Evolutionary conservation across 2,113 vertebrate genomes (phyloP), one percentile per base, ranked within the genome.

Genomic region (Pagrus major): DNA sequence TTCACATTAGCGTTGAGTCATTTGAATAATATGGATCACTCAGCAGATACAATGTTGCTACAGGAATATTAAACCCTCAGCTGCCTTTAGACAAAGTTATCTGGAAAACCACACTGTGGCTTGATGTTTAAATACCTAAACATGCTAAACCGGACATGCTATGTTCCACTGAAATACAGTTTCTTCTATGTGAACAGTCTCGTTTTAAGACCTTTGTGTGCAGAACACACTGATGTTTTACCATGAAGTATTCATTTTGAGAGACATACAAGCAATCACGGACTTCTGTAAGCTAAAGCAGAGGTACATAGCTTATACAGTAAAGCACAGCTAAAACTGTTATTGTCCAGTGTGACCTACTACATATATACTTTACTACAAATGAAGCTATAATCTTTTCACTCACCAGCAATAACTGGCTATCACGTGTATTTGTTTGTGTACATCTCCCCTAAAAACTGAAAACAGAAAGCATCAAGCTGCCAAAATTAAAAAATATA

Each of bases 21-120:
- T 87, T 91, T 88, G 80, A 86, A 91, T 87, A 77, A 84, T 84
- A 83, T 81, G 78, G 88, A 89, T 81, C 80, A 72, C 76, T 84
- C 71, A 69, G 80, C 75, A 78, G 67, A 65, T 71, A 73, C 49
- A 83, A 74, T 73, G 81, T 66, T 70, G 70, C 68, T 70, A 23
- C 71, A 80, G 52, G 80, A 89, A 88, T 83, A 81, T 80, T 77
- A 83, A 88, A 85, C n/a, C 14, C 29, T 55, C 37, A 64, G 58
- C 66, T 79, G 41, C 46, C 65, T 72, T 80, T 61, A 72, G 63
- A 81, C 63, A 83, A 80, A 56, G 21, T 83, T 72, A 51, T 70
- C 37, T 56, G n/a, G 77, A 29, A 72, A 71, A 15, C 52, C 25
- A 49, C 21, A n/a, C 15, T 56, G n/a, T 15, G 10, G 14, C 21